Percentiles rank a stretch among this genome's conserved stretches.
Conservation (phyloP, 2,888 invertebrate species). For the Euphydryas editha region DNA sequence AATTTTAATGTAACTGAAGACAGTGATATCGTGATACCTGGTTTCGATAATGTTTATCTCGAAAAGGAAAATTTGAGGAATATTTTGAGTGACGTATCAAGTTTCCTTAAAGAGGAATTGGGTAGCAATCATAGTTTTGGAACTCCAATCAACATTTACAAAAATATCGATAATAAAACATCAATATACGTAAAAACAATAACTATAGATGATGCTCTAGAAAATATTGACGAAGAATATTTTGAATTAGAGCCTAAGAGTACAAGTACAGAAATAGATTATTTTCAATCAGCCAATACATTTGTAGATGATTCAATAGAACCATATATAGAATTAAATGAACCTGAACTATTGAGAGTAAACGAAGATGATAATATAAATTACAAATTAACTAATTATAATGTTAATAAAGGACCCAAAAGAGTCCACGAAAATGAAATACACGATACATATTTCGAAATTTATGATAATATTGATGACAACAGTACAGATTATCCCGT, state of each 20-base stretch:
- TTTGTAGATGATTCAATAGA: neutral
- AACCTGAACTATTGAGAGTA: slow-evolving; percentile 1
- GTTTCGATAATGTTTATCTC: slow-evolving; percentile 36
- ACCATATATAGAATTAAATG: neutral
- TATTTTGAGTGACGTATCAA: slow-evolving; percentile 53
- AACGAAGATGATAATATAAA: slow-evolving; percentile 23
- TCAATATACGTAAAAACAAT: slow-evolving; percentile 59
- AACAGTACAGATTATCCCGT: slow-evolving; percentile 69
- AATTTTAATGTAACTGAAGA: slow-evolving; percentile 28
- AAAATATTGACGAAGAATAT: slow-evolving; percentile 42
- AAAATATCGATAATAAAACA: slow-evolving; percentile 53
- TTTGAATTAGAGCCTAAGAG: slow-evolving; percentile 6
- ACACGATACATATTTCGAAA: slow-evolving; percentile 40
- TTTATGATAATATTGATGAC: slow-evolving; percentile 56
- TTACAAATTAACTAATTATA: slow-evolving; percentile 7
- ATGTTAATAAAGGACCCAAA: slow-evolving; percentile 28
- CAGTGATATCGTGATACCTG: slow-evolving; percentile 28
- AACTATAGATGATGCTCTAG: slow-evolving; percentile 47
- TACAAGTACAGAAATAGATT: neutral
- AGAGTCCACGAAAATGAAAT: slow-evolving; percentile 53
- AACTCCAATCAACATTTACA: slow-evolving; percentile 41
- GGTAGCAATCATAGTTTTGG: slow-evolving; percentile 45
- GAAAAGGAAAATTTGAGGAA: slow-evolving; percentile 47
- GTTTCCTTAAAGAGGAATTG: slow-evolving; percentile 54
- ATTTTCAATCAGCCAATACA: neutral